Base-by-base conservation (phyloP, 2,888 invertebrate species). In the Chymomyza amoena region DNA sequence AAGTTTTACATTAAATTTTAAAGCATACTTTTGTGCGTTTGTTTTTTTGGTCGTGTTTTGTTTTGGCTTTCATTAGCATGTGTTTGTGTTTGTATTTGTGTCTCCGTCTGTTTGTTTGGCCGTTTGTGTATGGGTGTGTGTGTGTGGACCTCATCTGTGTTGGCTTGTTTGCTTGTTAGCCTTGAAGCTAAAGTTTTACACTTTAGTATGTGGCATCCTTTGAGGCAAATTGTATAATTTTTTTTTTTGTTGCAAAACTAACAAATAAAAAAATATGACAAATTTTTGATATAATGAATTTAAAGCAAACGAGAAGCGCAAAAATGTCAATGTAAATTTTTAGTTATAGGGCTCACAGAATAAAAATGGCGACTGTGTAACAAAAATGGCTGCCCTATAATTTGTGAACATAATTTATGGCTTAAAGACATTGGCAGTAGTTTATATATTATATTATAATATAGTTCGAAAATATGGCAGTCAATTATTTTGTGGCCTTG, bases 1-100 rank as follows among this genome's bases (percentile, higher is more conserved):
- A 57, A 50, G 51, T 60, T 66, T 52, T 50, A 60, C 76, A 78
- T 78, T 78, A 73, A 78, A 78, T 78, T 78, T 70, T 56, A 52
- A 60, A 60, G 66, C 72, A 70, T 72, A 59, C 32, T 77, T 75
- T 77, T 70, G 63, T 70, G 73, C 66, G 64, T 57, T 72, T 69
- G 71, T 73, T 69, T 72, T 56, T 20, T 18, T 59, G 51, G 50
- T 61, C 18, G 4, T 32, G 52, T 52, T 15, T 54, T 20, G 54
- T 39, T 16, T 36, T 15, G 28, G 60, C 61, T 10, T 39, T 61
- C 39, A 39, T 28, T n/a, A 32, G 25, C 25, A 59, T 59, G 28
- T 59, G 59, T 54, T 54, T 16, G 16, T 54, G 3, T n/a, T n/a
- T n/a, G n/a, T n/a, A n/a, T n/a, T n/a, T 54, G 54, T 18, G 36